Base-by-base conservation (phyloP, 2,888 invertebrate species). In the Caenorhabditis parvicauda region DNA sequence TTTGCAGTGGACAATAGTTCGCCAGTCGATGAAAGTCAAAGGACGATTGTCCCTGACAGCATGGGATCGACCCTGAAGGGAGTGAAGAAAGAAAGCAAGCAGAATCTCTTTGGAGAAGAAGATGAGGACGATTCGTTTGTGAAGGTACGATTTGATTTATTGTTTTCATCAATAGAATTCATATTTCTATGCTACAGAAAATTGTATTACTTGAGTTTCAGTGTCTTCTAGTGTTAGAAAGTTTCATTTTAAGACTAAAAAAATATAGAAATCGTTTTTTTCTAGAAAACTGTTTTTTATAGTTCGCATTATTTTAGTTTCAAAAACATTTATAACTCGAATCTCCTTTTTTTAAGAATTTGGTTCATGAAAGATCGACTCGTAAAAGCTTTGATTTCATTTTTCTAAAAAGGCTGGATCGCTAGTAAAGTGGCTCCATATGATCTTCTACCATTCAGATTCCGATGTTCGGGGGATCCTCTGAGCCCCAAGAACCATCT, bases 71-170 rank as follows among this genome's bases (percentile, higher is more conserved):
- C 46, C 21, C 28, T 46, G 17, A 46, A 28, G 21, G 28, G 29
- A 46, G 17, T 17, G 17, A 17, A 17, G n/a, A n/a, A 46, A 9
- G 21, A 46, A 6, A 17, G n/a, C 22, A 29, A 46, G n/a, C n/a
- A 41, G n/a, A 41, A 41, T 9, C 9, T 19, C 19, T 9, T n/a
- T 9, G 19, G 19, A 9, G 17, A n/a, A 9, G 19, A 19, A 14
- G 41, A 41, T 28, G 57, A 57, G 9, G 57, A 57, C 3, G 57
- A 57, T 37, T 57, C 57, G 9, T 57, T 57, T 27, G 57, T 57
- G 0, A 57, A 57, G 41, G 51, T 51, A 22, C n/a, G 6, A 19
- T 35, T 35, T 35, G 12, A 14, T n/a, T 35, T 35, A 35, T 35
- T 35, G 12, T 35, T 35, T 35, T 35, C n/a, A n/a, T n/a, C n/a